phyloP scores from a whole-genome alignment of 64 coral and sea anemone genomes.

The Cladopsammia gracilis region DNA sequence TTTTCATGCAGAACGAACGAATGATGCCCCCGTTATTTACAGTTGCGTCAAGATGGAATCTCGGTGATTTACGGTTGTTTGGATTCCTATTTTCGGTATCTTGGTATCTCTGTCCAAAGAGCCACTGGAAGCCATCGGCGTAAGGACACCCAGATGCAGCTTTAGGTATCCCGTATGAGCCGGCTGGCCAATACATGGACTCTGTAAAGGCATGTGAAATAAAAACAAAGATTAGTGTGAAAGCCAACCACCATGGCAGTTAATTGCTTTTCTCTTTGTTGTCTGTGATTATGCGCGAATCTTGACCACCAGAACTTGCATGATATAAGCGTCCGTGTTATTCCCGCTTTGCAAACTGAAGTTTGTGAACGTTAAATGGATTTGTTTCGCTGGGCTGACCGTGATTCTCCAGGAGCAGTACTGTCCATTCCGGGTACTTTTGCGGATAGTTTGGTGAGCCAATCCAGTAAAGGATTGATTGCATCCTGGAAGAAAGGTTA shows the following conservation, averaged over 20 bases:
- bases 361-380: conserved; percentile 61
- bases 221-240: too few relatives aligned
- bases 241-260: too few relatives aligned
- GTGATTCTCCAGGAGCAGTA: conserved; percentile 67
- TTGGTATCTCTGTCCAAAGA: background rate
- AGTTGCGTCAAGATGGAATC: background rate
- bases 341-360: conserved; percentile 29
- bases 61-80: background rate
- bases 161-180: conserved; percentile 42
- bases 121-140: background rate
- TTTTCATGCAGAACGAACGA: conserved; percentile 44
- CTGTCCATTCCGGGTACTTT: conserved; percentile 72
- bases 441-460: conserved; percentile 61
- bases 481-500: conserved; percentile 19
- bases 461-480: conserved; percentile 16
- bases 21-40: background rate
- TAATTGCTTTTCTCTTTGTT: too few relatives aligned
- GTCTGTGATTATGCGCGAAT: too few relatives aligned
- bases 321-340: too few relatives aligned
- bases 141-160: conserved; percentile 35
- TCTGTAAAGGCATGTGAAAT: background rate
- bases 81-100: background rate
- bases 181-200: conserved; percentile 9
- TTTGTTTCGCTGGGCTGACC: background rate
- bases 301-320: too few relatives aligned